These are phyloP conservation scores for Drosophila virilis DNA, from an alignment of 1,140 invertebrate genomes.

Conservation along the genomic window DNA sequence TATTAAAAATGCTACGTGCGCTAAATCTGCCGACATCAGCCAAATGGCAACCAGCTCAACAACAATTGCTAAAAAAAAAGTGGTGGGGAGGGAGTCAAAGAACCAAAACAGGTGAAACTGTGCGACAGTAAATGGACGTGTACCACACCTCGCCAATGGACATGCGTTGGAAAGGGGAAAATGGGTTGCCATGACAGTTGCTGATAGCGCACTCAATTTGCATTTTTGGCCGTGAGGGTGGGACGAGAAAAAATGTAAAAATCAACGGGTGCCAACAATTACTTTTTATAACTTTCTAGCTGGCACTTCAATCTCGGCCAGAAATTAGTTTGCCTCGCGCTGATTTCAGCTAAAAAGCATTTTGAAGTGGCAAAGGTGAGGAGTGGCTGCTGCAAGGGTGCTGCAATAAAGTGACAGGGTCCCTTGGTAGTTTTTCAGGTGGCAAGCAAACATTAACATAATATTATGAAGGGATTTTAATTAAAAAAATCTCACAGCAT, in stretches of 20 bases:
- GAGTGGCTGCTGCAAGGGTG: not conserved
- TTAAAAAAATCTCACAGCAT: slow-evolving; percentile 66
- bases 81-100: slow-evolving; percentile 13
- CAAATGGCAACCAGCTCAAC: slow-evolving; percentile 42
- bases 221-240: slow-evolving; percentile 50
- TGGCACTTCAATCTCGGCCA: slow-evolving; percentile 73
- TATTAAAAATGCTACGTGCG: slow-evolving; percentile 74
- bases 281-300: slow-evolving; percentile 80
- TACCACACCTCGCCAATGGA: too few species aligned
- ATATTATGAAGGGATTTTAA: slow-evolving; percentile 80
- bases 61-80: not conserved
- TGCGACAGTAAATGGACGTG: slow-evolving; percentile 5
- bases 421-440: slow-evolving; percentile 32
- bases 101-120: slow-evolving; percentile 30
- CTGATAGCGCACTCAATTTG: slow-evolving; percentile 80
- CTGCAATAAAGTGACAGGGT: slow-evolving; percentile 16
- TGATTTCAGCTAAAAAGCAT: slow-evolving; percentile 51
- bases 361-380: not conserved
- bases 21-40: slow-evolving; percentile 74
- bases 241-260: slow-evolving; percentile 21
- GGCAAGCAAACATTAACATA: slow-evolving; percentile 73
- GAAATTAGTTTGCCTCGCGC: slow-evolving; percentile 53
- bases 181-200: slow-evolving; percentile 51
- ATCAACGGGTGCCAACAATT: slow-evolving; percentile 66
- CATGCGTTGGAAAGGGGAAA: not conserved